These are phyloP conservation scores for Erythrocercus mccallii DNA, from an alignment of 2,113 vertebrate species.

Conservation along the genomic window DNA sequence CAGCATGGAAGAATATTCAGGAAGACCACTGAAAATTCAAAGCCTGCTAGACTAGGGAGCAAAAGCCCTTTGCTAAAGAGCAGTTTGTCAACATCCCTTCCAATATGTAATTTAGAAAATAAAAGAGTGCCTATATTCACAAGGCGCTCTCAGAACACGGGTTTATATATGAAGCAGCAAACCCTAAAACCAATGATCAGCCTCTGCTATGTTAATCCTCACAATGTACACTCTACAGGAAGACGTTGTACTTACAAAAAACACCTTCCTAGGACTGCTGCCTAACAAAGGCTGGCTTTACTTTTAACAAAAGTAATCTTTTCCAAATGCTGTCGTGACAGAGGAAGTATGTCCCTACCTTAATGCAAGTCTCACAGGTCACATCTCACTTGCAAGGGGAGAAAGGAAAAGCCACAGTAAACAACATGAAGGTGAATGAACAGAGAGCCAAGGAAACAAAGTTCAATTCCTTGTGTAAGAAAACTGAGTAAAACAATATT, in stretches of 20 bases:
- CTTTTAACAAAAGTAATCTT: not conserved
- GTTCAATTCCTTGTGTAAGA: not conserved
- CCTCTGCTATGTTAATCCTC: not conserved
- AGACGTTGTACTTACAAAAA: not conserved
- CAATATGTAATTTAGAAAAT: not conserved
- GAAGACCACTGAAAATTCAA: not conserved
- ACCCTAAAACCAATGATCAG: accelerated
- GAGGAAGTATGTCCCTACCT: not conserved
- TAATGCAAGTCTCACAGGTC: not conserved
- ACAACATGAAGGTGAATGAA: not conserved
- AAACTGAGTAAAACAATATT: not conserved
- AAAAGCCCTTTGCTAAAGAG: not conserved
- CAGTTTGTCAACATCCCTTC: not conserved
- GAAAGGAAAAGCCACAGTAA: not conserved
- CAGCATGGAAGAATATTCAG: not conserved
- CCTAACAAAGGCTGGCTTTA: not conserved
- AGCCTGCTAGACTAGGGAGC: not conserved
- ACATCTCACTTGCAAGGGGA: not conserved
- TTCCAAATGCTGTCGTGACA: not conserved
- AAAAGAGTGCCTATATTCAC: not conserved
- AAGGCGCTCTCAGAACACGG: accelerated
- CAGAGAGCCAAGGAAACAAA: not conserved
- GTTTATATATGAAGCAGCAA: not conserved
- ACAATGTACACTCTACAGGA: not conserved
- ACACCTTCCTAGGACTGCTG: not conserved